Conservation (phyloP, 1,140 invertebrate genomes). For the Anthonomus grandis region DNA sequence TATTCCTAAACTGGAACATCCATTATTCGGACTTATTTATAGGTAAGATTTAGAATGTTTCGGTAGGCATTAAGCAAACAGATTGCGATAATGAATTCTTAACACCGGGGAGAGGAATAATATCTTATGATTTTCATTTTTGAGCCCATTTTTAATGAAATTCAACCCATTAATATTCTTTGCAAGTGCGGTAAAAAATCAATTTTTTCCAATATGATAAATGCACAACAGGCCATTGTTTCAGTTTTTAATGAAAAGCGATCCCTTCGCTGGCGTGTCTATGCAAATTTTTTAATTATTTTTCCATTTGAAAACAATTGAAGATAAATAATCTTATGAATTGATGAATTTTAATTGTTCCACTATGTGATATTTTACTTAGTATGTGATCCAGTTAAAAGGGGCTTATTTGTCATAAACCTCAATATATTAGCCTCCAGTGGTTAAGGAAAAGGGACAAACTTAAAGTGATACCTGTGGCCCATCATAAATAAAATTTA, state of each 20-base stretch:
- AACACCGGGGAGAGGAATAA: too few relatives aligned
- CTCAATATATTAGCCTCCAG: constrained; percentile 14
- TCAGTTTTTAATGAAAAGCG: constrained; percentile 18
- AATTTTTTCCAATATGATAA: neutral
- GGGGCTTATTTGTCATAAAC: constrained; percentile 15
- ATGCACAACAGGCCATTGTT: constrained; percentile 15
- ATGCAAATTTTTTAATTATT: constrained; percentile 27
- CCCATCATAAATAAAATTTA: constrained; percentile 22
- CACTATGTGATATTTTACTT: too few relatives aligned
- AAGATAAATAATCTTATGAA: constrained; percentile 24
- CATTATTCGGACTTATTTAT: constrained; percentile 34
- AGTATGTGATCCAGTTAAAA: too few relatives aligned
- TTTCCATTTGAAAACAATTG: constrained; percentile 24
- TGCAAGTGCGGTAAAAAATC: neutral
- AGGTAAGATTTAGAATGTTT: constrained; percentile 30
- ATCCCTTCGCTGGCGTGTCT: constrained; percentile 15
- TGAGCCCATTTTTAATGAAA: too few relatives aligned
- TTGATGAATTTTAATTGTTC: constrained; percentile 26
- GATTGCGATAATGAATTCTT: too few relatives aligned
- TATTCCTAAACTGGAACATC: constrained; percentile 38
- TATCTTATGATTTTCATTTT: too few relatives aligned
- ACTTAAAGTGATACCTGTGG: constrained; percentile 24
- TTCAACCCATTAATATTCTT: too few relatives aligned
- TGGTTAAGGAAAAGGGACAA: constrained; percentile 16
- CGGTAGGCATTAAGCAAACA: too few relatives aligned